Evolutionary conservation across 2,797 vertebrate genomes (phyloP), one percentile per base, ranked within the genome.

Genomic region (Oceanodroma leucorhoa): DNA sequence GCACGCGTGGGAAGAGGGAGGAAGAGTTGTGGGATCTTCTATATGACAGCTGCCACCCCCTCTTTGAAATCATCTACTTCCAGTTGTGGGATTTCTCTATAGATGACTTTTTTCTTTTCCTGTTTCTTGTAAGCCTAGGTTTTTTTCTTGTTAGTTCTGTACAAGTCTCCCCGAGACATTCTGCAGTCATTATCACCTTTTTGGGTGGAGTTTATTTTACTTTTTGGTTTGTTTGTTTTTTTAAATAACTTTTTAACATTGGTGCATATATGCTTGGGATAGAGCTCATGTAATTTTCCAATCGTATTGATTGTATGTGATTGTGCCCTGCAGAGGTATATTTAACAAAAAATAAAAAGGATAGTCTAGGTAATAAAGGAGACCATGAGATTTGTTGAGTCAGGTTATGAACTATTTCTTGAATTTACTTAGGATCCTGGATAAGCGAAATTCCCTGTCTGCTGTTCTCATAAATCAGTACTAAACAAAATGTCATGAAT

Each of bases 261-360:
- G 97, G 97, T 98, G 97, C 97, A 95, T 98, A 97, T 97, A 98
- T 99, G 98, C 99, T 99, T 99, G 95, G 96, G 97, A 98, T 96
- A 97, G 98, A 99, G 99, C 98, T 98, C 97, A 97, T 98, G 98
- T 98, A 98, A 99, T 98, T 98, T 98, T 98, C 98, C 98, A 98
- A 98, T 98, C 97, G 97, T 98, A 98, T 98, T 98, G 98, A 98
- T 98, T 97, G 98, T 98, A 98, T 97, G 97, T 98, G 97, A 98
- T 98, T 97, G 97, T 98, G 98, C 98, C 98, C 98, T 97, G 98
- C 98, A 96, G 98, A 98, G 98, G 97, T 97, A 98, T 98, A 98
- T 97, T 98, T 98, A 98, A 98, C 97, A 97, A 97, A 96, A 96
- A 94, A 91, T 93, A 93, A 95, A 95, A 89, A 96, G 58, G 55